These are phyloP conservation scores for Thalassaphorura encarpata DNA, from an alignment of 1,140 invertebrate species.

Conservation along the genomic window DNA sequence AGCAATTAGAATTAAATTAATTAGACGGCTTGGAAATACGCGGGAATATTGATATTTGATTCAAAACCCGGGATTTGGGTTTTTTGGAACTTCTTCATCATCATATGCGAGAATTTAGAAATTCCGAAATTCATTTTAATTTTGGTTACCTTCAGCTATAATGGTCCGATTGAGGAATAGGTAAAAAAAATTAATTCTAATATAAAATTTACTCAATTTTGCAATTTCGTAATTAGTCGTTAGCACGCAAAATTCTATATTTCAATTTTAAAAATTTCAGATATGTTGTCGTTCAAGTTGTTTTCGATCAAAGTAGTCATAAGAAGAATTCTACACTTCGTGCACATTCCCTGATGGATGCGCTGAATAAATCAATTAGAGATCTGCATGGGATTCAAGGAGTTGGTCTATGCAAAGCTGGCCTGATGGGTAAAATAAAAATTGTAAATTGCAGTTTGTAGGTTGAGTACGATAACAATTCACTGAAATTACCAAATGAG, in stretches of 20 bases:
- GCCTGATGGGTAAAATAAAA: constrained; percentile 13
- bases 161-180: constrained; percentile 4
- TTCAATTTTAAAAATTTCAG: not conserved
- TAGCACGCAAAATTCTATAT: not conserved
- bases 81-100: too few relatives aligned
- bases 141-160: not conserved
- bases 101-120: too few relatives aligned
- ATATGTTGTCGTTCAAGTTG: constrained; percentile 10
- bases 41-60: too few relatives aligned
- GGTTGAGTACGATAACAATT: too few relatives aligned
- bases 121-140: too few relatives aligned
- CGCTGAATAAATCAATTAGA: constrained; percentile 16
- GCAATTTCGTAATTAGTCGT: not conserved
- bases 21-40: too few relatives aligned
- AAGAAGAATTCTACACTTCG: not conserved
- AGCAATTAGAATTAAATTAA: too few relatives aligned
- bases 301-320: not conserved
- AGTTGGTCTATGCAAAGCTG: constrained; percentile 13
- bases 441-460: too few relatives aligned
- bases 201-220: not conserved
- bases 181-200: not conserved
- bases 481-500: too few relatives aligned
- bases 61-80: too few relatives aligned
- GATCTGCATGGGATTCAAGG: constrained; percentile 24
- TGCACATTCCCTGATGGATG: constrained; percentile 6